phyloP scores from a whole-genome alignment of 2,888 invertebrate species.

The Colletes collaris region DNA sequence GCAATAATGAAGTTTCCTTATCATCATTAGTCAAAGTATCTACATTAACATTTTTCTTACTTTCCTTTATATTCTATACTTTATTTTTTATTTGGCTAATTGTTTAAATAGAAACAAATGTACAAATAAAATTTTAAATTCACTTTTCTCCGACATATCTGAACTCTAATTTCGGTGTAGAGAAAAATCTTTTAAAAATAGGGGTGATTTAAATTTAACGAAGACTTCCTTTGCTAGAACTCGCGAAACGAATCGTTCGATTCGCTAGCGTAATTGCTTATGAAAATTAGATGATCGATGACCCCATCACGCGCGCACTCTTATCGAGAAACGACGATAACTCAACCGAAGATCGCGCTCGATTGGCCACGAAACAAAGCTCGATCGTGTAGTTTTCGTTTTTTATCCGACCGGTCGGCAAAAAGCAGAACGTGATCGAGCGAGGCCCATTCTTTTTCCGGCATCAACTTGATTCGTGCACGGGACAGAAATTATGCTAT shows the following conservation, averaged over 20 bases:
- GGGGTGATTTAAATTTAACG: background rate
- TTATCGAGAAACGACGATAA: constrained; percentile 27
- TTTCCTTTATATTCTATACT: too few relatives aligned
- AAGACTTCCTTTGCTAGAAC: background rate
- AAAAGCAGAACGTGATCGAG: constrained; percentile 14
- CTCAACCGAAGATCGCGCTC: constrained; percentile 20
- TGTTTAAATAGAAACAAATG: too few relatives aligned
- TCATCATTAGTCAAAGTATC: too few relatives aligned
- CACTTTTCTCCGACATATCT: too few relatives aligned
- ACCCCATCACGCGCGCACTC: background rate
- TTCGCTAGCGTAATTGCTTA: constrained; percentile 5
- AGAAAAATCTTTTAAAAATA: too few relatives aligned
- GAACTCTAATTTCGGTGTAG: too few relatives aligned
- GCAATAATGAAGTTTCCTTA: too few relatives aligned
- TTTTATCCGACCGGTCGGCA: constrained; percentile 1
- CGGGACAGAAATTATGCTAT: constrained; percentile 47
- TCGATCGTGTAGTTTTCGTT: constrained; percentile 9
- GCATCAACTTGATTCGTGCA: constrained; percentile 54
- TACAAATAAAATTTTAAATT: too few relatives aligned
- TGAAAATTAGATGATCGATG: constrained; percentile 42
- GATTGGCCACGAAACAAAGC: constrained; percentile 46
- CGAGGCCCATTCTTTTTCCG: constrained; percentile 22
- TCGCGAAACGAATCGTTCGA: background rate
- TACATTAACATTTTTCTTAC: too few relatives aligned
- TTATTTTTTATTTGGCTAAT: too few relatives aligned